Evolutionary conservation across 2,888 invertebrate genomes (phyloP).

Genomic region (Leptinotarsa rubiginosa): DNA sequence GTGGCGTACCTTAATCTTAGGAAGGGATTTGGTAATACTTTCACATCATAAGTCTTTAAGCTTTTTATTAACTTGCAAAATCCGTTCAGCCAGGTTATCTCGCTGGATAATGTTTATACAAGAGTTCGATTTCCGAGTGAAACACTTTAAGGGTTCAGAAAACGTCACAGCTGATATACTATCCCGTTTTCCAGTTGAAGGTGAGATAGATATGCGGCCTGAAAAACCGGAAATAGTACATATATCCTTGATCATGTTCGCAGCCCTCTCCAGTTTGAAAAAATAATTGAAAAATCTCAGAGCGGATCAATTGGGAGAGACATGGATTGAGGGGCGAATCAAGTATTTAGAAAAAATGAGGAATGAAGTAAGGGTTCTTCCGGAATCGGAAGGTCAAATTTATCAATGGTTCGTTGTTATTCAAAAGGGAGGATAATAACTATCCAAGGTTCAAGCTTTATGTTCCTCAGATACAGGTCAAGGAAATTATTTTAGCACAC

Average conservation of each 20-base stretch:
- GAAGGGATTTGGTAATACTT: slow-evolving; percentile 19
- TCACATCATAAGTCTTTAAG: slow-evolving; percentile 35
- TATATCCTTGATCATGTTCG: neutral
- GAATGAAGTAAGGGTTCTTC: neutral
- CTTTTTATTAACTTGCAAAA: too few species aligned
- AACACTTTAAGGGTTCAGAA: slow-evolving; percentile 26
- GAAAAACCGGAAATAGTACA: neutral
- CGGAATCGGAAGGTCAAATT: neutral
- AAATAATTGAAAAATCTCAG: neutral
- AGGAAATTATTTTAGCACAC: neutral
- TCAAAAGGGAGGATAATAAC: neutral
- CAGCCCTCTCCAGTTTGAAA: too few species aligned
- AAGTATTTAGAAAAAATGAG: neutral
- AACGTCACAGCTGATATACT: slow-evolving; percentile 26
- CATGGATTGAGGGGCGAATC: neutral
- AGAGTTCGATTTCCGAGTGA: slow-evolving; percentile 28
- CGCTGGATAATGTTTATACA: slow-evolving; percentile 29
- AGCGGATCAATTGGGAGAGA: neutral
- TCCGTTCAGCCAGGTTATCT: too few species aligned
- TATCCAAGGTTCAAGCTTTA: slow-evolving; percentile 21
- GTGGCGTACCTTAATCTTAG: slow-evolving; percentile 29
- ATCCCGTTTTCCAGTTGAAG: slow-evolving; percentile 20
- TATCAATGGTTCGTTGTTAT: slow-evolving; percentile 15
- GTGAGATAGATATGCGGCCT: neutral
- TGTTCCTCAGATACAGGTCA: slow-evolving; percentile 13